phyloP scores from a whole-genome alignment of 2,888 invertebrate genomes.

The Hoplodrina blanda region DNA sequence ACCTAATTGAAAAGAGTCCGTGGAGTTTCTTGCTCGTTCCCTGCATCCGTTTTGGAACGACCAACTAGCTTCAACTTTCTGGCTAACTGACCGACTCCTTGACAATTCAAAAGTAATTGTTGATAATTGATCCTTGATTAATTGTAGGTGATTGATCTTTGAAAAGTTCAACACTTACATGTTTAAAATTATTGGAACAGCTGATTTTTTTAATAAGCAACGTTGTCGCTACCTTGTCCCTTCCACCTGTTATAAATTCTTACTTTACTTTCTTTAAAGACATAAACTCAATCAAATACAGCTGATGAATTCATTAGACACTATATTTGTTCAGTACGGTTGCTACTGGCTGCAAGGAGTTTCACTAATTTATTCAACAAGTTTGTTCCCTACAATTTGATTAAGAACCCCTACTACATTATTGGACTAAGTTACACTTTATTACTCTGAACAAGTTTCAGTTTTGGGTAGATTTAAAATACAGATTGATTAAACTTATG shows the following conservation, averaged over 20 bases:
- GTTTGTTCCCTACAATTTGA: conserved; percentile 56
- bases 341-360: conserved; percentile 58
- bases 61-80: too few relatives aligned
- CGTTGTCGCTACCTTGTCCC: too few relatives aligned
- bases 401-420: conserved; percentile 33
- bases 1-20: too few relatives aligned
- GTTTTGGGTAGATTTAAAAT: not conserved
- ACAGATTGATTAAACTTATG: not conserved
- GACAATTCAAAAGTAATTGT: too few relatives aligned
- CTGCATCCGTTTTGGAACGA: too few relatives aligned
- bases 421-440: conserved; percentile 9
- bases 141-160: too few relatives aligned
- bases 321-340: conserved; percentile 52
- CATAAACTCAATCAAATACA: conserved; percentile 6
- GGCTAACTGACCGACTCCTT: too few relatives aligned
- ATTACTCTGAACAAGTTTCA: not conserved
- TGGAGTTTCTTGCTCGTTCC: too few relatives aligned
- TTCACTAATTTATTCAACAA: conserved; percentile 67
- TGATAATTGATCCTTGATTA: too few relatives aligned
- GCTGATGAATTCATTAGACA: conserved; percentile 35
- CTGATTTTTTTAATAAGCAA: too few relatives aligned
- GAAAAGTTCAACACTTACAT: too few relatives aligned
- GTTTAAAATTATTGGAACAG: too few relatives aligned
- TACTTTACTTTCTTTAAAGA: not conserved
- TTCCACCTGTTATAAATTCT: not conserved